Base-by-base conservation (phyloP, 1,140 invertebrate species). In the Tigriopus japonicus region DNA sequence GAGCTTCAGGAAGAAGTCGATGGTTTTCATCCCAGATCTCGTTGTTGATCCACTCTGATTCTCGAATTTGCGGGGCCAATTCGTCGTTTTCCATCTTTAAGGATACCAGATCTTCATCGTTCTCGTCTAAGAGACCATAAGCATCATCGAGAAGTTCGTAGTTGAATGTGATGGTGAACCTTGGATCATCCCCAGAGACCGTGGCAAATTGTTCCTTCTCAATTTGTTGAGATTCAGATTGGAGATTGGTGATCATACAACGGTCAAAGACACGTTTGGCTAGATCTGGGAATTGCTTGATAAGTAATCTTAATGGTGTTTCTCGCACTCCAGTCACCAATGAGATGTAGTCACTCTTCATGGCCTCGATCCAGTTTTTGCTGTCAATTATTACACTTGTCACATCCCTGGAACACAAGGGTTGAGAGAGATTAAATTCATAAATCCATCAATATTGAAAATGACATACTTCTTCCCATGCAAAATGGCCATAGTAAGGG, bases 101-200 rank as follows among this genome's bases (percentile, higher is more conserved):
- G 43, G 54, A 40, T 1, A 42, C 28, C 10, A 56, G 60, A 13
- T 35, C 43, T 21, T 60, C 14, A 9, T 52, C 60, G 19, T 59
- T 60, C 1, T 58, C 56, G 15, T 63, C 59, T 19, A 40, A 49
- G n/a, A 42, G 58, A 40, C 13, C 15, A n/a, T 51, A 40, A 7
- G n/a, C 49, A 65, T 78, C 76, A 65, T 78, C 76, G 40, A 78
- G 63, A 58, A 75, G 75, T 65, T 77, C 74, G 63, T 75, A 78
- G 62, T 76, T 72, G 65, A 74, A 76, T 2, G 67, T 71, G 21
- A 73, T 68, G 15, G 67, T 65, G 61, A 71, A 73, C 6, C 70
- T 65, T 56, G 45, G 45, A 21, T 49, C 45, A 15, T 49, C 45
- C 6, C n/a, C 45, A 6, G 45, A 49, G 3, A 49, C 45, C 2